phyloP scores from a whole-genome alignment of 2,797 vertebrate species.

The Botia kubotai region DNA sequence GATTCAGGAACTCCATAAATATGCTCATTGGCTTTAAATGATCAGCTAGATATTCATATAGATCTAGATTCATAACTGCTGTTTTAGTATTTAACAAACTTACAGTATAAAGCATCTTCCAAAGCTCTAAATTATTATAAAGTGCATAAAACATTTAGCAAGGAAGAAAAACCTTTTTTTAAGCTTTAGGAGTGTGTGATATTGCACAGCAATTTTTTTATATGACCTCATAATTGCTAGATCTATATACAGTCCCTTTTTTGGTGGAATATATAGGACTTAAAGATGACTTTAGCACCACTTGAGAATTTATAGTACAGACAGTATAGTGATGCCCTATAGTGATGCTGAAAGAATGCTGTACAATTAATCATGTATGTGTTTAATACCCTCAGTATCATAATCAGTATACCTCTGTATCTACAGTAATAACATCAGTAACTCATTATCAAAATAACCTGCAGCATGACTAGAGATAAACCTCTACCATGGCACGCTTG shows the following conservation, averaged over 20 bases:
- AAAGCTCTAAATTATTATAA: slow-evolving; percentile 70
- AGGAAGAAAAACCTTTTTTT: slow-evolving; percentile 32
- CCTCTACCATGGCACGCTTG: slow-evolving; percentile 82
- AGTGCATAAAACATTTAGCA: slow-evolving; percentile 47
- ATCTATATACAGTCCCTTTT: slow-evolving; percentile 54
- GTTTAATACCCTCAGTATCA: slow-evolving; percentile 73
- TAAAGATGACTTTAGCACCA: slow-evolving; percentile 51
- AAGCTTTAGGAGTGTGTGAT: slow-evolving; percentile 44
- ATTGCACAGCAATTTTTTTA: slow-evolving; percentile 51
- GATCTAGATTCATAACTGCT: slow-evolving; percentile 76
- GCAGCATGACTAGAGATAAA: slow-evolving; percentile 85
- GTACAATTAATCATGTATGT: slow-evolving; percentile 75
- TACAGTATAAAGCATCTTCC: slow-evolving; percentile 76
- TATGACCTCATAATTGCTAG: slow-evolving; percentile 48
- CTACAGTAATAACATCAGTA: slow-evolving; percentile 79
- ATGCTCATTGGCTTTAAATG: slow-evolving; percentile 78
- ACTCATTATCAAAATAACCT: slow-evolving; percentile 76
- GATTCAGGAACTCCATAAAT: slow-evolving; percentile 76
- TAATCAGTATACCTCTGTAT: slow-evolving; percentile 78
- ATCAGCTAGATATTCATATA: slow-evolving; percentile 63
- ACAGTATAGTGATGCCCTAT: slow-evolving; percentile 67
- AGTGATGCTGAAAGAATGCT: slow-evolving; percentile 77
- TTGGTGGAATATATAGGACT: slow-evolving; percentile 52
- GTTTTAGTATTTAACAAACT: slow-evolving; percentile 78
- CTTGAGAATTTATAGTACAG: slow-evolving; percentile 68